Evolutionary conservation across 2,888 invertebrate species (phyloP).

Genomic region (Rhingia campestris): DNA sequence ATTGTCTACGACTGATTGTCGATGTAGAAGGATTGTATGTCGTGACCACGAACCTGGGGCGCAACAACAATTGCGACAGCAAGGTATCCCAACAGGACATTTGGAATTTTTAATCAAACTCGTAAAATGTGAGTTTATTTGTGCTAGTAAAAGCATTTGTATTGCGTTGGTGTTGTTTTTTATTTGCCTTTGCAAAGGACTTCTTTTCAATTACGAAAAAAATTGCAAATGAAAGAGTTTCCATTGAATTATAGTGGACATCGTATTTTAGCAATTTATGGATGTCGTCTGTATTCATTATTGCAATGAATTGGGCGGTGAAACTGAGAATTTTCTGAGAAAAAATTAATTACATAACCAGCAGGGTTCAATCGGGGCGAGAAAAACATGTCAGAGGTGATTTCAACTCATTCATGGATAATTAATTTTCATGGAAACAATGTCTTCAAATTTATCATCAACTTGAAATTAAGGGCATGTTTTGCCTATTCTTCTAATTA

Average conservation of each 20-base stretch:
- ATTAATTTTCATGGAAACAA: too few relatives aligned
- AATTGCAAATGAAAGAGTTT: neutral
- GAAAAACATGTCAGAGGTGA: too few relatives aligned
- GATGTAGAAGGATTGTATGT: constrained; percentile 15
- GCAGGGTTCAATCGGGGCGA: too few relatives aligned
- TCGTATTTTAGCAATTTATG: constrained; percentile 2
- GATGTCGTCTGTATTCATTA: constrained; percentile 26
- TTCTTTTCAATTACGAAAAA: constrained; percentile 18
- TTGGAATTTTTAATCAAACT: constrained; percentile 58
- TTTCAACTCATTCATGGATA: too few relatives aligned
- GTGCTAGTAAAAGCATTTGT: constrained; percentile 46
- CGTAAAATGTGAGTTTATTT: constrained; percentile 53
- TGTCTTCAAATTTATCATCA: too few relatives aligned
- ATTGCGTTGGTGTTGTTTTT: constrained; percentile 3
- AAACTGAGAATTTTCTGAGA: neutral
- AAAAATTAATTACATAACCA: constrained; percentile 16
- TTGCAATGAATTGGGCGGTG: constrained; percentile 9
- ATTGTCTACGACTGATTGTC: constrained; percentile 24
- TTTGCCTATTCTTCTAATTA: too few relatives aligned
- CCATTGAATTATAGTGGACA: neutral
- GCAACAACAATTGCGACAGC: constrained; percentile 13
- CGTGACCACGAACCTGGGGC: neutral
- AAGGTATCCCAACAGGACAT: constrained; percentile 15
- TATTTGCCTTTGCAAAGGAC: constrained; percentile 3
- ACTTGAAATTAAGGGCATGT: too few relatives aligned